Evolutionary conservation across 2,888 invertebrate genomes (phyloP).

Genomic region (Spisula subtruncata): DNA sequence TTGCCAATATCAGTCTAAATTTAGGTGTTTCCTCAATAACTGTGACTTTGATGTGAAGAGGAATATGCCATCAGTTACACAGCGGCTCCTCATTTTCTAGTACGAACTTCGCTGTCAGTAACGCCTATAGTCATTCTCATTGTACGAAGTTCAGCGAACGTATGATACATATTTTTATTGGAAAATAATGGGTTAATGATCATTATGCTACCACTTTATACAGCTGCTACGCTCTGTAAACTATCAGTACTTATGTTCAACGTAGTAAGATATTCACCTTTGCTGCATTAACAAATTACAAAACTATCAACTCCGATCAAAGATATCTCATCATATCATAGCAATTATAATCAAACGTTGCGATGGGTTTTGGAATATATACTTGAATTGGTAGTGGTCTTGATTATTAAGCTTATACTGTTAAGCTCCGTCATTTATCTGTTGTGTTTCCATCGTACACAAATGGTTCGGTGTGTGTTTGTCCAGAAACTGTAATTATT

Average conservation of each 20-base stretch:
- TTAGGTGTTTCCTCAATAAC: background rate
- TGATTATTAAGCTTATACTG: too few relatives aligned
- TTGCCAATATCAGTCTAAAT: background rate
- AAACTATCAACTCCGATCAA: too few relatives aligned
- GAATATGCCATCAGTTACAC: background rate
- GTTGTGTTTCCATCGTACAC: too few relatives aligned
- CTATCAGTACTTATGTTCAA: too few relatives aligned
- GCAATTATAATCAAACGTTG: too few relatives aligned
- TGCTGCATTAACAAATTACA: background rate
- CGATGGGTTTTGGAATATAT: too few relatives aligned
- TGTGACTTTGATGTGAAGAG: background rate
- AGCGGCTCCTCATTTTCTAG: background rate
- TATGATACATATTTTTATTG: background rate
- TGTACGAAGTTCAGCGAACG: background rate
- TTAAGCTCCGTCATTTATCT: too few relatives aligned
- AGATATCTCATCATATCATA: too few relatives aligned
- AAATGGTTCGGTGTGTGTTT: too few relatives aligned
- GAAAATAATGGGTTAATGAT: background rate
- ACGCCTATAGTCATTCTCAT: background rate
- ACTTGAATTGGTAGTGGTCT: too few relatives aligned
- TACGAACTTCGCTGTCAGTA: background rate
- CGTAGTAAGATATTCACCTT: background rate
- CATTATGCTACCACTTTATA: background rate
- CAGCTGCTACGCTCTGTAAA: background rate
- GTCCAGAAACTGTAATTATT: too few relatives aligned